phyloP scores from a whole-genome alignment of 2,888 invertebrate genomes.

The Diadegma fenestrale region DNA sequence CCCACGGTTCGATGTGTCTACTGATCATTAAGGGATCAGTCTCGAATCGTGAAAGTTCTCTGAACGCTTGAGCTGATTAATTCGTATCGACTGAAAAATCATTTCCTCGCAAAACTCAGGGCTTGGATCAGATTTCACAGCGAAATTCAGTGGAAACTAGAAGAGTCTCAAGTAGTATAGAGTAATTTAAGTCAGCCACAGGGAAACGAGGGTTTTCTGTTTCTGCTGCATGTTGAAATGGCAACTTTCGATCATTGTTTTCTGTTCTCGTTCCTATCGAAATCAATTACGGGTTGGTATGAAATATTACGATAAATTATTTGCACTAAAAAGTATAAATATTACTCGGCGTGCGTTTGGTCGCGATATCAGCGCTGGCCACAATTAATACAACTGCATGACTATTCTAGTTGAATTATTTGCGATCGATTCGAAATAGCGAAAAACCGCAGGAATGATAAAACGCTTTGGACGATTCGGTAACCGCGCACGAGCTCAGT shows the following conservation, averaged over 20 bases:
- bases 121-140: neutral
- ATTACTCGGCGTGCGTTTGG: neutral
- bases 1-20: neutral
- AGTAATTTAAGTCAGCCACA: neutral
- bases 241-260: neutral
- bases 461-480: slow-evolving; percentile 61
- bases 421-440: neutral
- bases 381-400: too few species aligned
- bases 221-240: neutral
- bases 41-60: neutral
- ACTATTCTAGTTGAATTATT: slow-evolving; percentile 37
- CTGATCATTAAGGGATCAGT: neutral
- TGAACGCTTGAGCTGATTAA: neutral
- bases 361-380: too few species aligned
- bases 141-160: neutral
- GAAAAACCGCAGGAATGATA: slow-evolving; percentile 49
- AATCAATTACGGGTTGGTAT: neutral
- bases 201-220: neutral
- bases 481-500: slow-evolving; percentile 60
- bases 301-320: too few species aligned
- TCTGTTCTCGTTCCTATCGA: neutral
- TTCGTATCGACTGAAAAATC: neutral
- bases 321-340: neutral
- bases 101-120: neutral
- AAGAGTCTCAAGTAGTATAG: neutral